Evolutionary conservation across 2,797 vertebrate genomes (phyloP).

Genomic region (Nannoperca australis): DNA sequence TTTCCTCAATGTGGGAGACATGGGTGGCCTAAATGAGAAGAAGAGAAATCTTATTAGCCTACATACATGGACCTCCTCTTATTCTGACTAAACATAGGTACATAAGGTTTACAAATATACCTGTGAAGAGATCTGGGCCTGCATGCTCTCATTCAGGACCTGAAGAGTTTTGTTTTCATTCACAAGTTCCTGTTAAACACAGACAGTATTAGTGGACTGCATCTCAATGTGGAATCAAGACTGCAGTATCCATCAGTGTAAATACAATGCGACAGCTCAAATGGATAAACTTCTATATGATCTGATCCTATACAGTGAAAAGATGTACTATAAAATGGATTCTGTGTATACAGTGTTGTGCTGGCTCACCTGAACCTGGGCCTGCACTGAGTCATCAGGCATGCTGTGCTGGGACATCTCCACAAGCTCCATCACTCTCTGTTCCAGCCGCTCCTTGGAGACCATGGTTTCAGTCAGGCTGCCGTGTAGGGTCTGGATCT

Average conservation of each 20-base stretch:
- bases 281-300: not conserved
- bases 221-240: not conserved
- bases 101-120: constrained; percentile 77
- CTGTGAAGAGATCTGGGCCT: constrained; percentile 94
- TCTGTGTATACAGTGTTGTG: not conserved
- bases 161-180: constrained; percentile 94
- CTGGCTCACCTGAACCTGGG: constrained; percentile 86
- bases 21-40: constrained; percentile 87
- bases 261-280: not conserved
- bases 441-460: constrained; percentile 94
- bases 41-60: constrained; percentile 60
- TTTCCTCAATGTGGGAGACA: constrained; percentile 94
- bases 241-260: not conserved
- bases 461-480: constrained; percentile 93
- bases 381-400: constrained; percentile 90
- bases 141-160: constrained; percentile 89
- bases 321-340: not conserved
- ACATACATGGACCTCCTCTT: constrained; percentile 3
- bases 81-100: not conserved
- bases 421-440: constrained; percentile 92
- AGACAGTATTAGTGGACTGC: not conserved
- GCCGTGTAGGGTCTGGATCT: constrained; percentile 94
- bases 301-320: not conserved
- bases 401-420: constrained; percentile 92
- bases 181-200: constrained; percentile 90